phyloP scores from a whole-genome alignment of 2,888 invertebrate genomes.

The Ceraclea dissimilis region DNA sequence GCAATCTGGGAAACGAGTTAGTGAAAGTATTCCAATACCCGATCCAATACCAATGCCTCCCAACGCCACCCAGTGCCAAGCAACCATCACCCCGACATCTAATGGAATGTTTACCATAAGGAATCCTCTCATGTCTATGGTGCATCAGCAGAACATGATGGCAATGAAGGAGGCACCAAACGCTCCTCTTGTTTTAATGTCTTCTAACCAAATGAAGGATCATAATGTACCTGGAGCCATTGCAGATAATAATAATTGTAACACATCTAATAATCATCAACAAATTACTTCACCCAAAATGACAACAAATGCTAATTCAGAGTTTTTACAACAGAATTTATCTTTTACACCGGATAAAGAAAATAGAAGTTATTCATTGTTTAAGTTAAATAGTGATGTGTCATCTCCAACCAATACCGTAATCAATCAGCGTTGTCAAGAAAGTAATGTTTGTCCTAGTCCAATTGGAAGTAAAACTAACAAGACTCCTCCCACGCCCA shows the following conservation, averaged over 20 bases:
- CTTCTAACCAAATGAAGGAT: neutral
- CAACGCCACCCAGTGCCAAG: slow-evolving; percentile 38
- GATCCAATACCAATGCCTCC: slow-evolving; percentile 47
- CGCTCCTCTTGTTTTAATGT: slow-evolving; percentile 4
- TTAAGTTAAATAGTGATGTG: slow-evolving; percentile 31
- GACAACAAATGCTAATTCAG: neutral
- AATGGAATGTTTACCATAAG: slow-evolving; percentile 78
- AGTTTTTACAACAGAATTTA: slow-evolving; percentile 5
- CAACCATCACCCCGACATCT: slow-evolving; percentile 45
- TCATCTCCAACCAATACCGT: slow-evolving; percentile 27
- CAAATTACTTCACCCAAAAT: neutral
- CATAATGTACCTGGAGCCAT: slow-evolving; percentile 3
- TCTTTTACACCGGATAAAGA: slow-evolving; percentile 42
- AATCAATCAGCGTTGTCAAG: neutral
- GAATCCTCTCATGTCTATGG: slow-evolving; percentile 58
- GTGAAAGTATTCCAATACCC: slow-evolving; percentile 34
- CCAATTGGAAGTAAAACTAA: slow-evolving; percentile 34
- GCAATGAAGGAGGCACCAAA: slow-evolving; percentile 1
- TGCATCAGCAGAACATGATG: slow-evolving; percentile 40
- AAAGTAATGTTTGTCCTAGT: slow-evolving; percentile 30
- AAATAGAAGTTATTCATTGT: slow-evolving; percentile 38
- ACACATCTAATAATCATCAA: neutral
- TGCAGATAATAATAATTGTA: slow-evolving; percentile 1
- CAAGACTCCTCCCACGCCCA: neutral
- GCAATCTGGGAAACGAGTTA: slow-evolving; percentile 24